Evolutionary conservation across 2,113 vertebrate species (phyloP).

Genomic region (Amphiprion ocellaris): DNA sequence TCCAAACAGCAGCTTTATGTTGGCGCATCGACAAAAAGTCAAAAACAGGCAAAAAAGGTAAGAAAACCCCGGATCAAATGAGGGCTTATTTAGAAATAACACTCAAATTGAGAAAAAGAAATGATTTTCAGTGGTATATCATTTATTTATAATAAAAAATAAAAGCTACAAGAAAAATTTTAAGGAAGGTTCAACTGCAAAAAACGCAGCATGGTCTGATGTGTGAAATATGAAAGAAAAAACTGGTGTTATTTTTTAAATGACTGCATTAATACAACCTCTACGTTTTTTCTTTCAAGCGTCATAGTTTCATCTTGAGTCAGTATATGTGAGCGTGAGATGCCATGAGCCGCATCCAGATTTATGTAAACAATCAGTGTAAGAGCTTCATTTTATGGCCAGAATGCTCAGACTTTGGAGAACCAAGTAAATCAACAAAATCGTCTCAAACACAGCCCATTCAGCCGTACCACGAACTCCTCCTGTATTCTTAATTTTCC

Average conservation of each 20-base stretch:
- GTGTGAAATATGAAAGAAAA: slow-evolving; percentile 40
- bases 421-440: slow-evolving; percentile 63
- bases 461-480: slow-evolving; percentile 2
- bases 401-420: slow-evolving; percentile 39
- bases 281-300: neutral
- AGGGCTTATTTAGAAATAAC: slow-evolving; percentile 18
- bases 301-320: neutral
- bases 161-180: neutral
- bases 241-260: slow-evolving; percentile 43
- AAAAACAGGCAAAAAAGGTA: neutral
- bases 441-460: slow-evolving; percentile 5
- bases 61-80: neutral
- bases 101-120: neutral
- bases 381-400: slow-evolving; percentile 65
- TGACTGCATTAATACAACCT: slow-evolving; percentile 17
- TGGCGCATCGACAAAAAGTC: neutral
- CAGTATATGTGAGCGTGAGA: slow-evolving; percentile 32
- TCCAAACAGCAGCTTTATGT: slow-evolving; percentile 16
- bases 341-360: slow-evolving; percentile 36
- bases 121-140: neutral
- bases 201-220: slow-evolving; percentile 20
- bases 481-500: slow-evolving; percentile 39
- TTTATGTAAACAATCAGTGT: slow-evolving; percentile 68
- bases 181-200: neutral
- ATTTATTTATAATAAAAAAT: neutral